These are phyloP conservation scores for Muntiacus muntjak DNA, from an alignment of 2,113 vertebrate genomes.

Conservation along the genomic window DNA sequence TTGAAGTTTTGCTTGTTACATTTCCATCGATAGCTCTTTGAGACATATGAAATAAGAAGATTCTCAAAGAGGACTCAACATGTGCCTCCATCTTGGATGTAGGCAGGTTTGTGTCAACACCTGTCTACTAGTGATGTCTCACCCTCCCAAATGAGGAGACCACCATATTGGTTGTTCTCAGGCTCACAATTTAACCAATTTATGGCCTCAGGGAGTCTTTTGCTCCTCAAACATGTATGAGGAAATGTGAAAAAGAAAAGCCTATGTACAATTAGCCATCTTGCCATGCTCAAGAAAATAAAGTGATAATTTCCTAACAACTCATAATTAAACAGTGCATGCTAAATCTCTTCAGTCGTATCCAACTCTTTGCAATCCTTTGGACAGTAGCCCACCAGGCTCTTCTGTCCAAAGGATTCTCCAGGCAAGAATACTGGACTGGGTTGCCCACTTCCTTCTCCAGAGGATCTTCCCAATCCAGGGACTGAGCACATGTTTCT, in stretches of 20 bases:
- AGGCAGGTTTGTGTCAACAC: fast-evolving
- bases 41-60: fast-evolving
- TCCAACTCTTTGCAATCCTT: background rate
- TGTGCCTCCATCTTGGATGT: fast-evolving
- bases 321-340: background rate
- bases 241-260: background rate
- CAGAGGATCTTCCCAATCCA: background rate
- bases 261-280: too few relatives aligned
- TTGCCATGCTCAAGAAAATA: background rate
- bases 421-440: background rate
- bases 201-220: background rate
- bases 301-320: background rate
- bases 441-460: background rate
- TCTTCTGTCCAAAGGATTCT: background rate
- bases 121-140: fast-evolving
- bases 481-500: background rate
- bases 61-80: background rate
- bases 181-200: fast-evolving
- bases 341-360: background rate
- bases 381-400: background rate
- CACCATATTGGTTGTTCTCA: fast-evolving
- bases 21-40: too few relatives aligned
- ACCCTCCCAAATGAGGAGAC: background rate
- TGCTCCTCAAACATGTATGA: background rate
- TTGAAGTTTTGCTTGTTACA: background rate